Evolutionary conservation across 1,140 invertebrate genomes (phyloP), one percentile per base, ranked within the genome.

Genomic region (Leucophenga varia): DNA sequence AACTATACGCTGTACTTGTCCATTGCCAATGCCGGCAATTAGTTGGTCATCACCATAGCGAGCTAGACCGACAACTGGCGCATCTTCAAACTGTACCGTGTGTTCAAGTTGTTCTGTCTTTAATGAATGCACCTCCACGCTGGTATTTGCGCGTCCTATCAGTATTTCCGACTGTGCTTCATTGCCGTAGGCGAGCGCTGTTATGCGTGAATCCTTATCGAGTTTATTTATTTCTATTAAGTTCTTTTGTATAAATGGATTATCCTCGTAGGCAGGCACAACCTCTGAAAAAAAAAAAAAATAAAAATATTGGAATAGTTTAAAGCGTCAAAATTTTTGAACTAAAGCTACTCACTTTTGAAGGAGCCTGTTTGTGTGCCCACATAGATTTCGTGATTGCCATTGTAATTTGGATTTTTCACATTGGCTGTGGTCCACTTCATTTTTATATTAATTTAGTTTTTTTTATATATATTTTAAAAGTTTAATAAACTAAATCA

Each of bases 111-210:
- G 16, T 10, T 54, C 44, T 1, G 39, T 46, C n/a, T 16, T 19
- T 8, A 64, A 30, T 1, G 64, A 41, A 30, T 63, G 61, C 6
- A 72, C 16, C 37, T 73, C 58, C 0, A 55, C 72, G 50, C 44
- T 21, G 14, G 54, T 52, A 37, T 74, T 60, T 0, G 46, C 59
- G 1, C 73, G 49, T 2, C 76, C 89, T 5, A 90, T 71, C 6
- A 91, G 57, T 54, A 91, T 80, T 59, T 90, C 81, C 30, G 79
- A 81, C 57, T 88, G 81, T 10, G 84, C 75, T 0, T 78, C 63
- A 57, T 87, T 81, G 2, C 79, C 82, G 86, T 89, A 93, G 8
- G 78, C 78, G 69, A 93, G 77, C 2, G 80, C 76, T 1, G 83
- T 86, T 16, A 95, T 74, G 0, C 74, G 55, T 2, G 81, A 80